Conservation (phyloP, 2,113 vertebrate species). For the Cercopithecus mona region DNA sequence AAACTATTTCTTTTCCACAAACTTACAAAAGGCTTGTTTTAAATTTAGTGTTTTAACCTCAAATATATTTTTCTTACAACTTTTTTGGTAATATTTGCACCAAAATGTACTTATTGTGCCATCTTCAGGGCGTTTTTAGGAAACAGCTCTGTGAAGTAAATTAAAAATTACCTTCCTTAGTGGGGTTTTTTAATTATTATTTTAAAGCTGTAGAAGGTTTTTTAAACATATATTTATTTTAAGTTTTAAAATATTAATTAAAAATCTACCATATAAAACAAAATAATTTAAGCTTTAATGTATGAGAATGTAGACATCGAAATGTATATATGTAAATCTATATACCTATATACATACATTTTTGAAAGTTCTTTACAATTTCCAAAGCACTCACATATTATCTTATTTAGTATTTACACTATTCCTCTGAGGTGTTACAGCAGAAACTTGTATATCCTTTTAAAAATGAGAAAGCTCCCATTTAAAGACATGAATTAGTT, state of each 20-base stretch:
- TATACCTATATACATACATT: background rate
- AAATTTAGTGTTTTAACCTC: conserved; percentile 72
- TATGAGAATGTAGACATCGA: background rate
- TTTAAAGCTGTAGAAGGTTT: background rate
- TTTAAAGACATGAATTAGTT: background rate
- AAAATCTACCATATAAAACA: background rate
- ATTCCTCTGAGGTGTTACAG: background rate
- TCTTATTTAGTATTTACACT: background rate
- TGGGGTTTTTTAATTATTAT: background rate
- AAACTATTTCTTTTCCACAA: conserved; percentile 72
- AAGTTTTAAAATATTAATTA: background rate
- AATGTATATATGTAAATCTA: background rate
- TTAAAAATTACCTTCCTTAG: background rate
- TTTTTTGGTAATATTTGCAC: conserved; percentile 27
- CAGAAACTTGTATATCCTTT: background rate
- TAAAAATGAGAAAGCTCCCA: background rate
- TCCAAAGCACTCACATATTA: background rate
- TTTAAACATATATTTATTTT: background rate
- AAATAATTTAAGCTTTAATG: background rate
- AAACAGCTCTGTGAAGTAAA: conserved; percentile 30
- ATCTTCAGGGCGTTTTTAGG: conserved; percentile 84
- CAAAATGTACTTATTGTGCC: conserved; percentile 81
- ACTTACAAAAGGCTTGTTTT: conserved; percentile 72
- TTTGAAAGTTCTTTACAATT: background rate
- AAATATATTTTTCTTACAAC: conserved; percentile 43